Base-by-base conservation (phyloP, 2,888 invertebrate species). In the Scaptomyza tumidula region DNA sequence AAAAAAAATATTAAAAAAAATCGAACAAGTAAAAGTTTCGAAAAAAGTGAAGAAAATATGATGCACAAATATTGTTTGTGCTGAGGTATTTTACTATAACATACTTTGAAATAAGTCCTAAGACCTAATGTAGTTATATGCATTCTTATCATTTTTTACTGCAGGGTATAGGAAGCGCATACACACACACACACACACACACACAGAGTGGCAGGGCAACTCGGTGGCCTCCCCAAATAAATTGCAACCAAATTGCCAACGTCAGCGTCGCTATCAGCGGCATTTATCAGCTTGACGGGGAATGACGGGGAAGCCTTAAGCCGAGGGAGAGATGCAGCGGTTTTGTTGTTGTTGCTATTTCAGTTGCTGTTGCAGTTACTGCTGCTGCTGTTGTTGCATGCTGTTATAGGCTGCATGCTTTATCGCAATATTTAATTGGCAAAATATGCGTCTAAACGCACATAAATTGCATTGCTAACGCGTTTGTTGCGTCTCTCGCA, bases 381-480 rank as follows among this genome's bases (percentile, higher is more conserved):
- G 59, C 1, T 45, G 62, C 10, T 63, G 75, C n/a, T 49, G 77
- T 45, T 67, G 72, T 71, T 68, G 69, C 66, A 66, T 71, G 80
- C 63, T 59, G 62, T 64, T 75, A 75, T 81, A 80, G 79, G 79
- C 89, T 91, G 90, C 90, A 90, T 91, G 90, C 90, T 90, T 88
- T 88, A 89, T 88, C 88, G 89, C 84, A 90, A 89, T 91, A 91
- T 91, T 91, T 91, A 91, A 91, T 91, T 91, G 91, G 91, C 88
- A 91, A 91, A 90, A 91, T 91, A 90, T 90, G 90, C 90, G 90
- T 90, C 88, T 89, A 88, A 90, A 90, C 91, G 90, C 91, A 90
- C 90, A 90, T 90, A 90, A 90, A 90, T 90, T 89, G 88, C 75
- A 76, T 76, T 74, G 83, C 88, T 90, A 84, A 88, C 88, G 88